Percentiles rank a stretch among this genome's conserved stretches.
Evolutionary conservation across 1,140 invertebrate genomes (phyloP).

Genomic region (Oryctes rhinoceros): DNA sequence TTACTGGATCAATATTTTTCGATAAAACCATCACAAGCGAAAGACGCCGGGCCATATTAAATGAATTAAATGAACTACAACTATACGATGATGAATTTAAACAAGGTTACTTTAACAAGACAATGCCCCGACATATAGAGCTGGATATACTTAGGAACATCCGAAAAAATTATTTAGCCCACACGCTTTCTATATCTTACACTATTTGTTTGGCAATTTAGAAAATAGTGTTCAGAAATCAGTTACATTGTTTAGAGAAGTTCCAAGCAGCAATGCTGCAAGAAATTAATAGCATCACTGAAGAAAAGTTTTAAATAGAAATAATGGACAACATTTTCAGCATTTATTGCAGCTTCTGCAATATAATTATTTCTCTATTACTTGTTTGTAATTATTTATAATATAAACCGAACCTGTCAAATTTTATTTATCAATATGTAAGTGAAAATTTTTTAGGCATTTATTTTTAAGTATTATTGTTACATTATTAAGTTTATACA

Average conservation of each 20-base stretch:
- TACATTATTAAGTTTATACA: too few relatives aligned
- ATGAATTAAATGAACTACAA: too few relatives aligned
- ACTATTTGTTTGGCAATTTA: background rate
- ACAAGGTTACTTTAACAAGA: too few relatives aligned
- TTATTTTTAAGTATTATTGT: background rate
- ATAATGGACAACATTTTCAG: slow-evolving; percentile 20
- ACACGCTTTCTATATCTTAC: too few relatives aligned
- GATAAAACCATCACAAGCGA: too few relatives aligned
- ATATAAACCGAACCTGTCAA: background rate
- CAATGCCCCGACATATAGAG: too few relatives aligned
- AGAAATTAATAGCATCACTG: background rate
- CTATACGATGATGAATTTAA: too few relatives aligned
- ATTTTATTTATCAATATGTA: slow-evolving; percentile 4
- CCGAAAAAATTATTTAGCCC: too few relatives aligned
- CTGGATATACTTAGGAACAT: too few relatives aligned
- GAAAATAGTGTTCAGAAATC: background rate
- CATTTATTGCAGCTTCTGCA: background rate
- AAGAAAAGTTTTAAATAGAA: background rate
- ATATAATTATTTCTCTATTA: too few relatives aligned
- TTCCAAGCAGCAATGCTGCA: slow-evolving; percentile 3
- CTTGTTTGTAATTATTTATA: background rate
- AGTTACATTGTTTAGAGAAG: background rate
- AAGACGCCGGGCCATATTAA: too few relatives aligned
- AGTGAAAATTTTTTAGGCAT: background rate
- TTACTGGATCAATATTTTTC: background rate